Conservation (phyloP, 2,888 invertebrate genomes). For the Ectemnius lituratus region DNA sequence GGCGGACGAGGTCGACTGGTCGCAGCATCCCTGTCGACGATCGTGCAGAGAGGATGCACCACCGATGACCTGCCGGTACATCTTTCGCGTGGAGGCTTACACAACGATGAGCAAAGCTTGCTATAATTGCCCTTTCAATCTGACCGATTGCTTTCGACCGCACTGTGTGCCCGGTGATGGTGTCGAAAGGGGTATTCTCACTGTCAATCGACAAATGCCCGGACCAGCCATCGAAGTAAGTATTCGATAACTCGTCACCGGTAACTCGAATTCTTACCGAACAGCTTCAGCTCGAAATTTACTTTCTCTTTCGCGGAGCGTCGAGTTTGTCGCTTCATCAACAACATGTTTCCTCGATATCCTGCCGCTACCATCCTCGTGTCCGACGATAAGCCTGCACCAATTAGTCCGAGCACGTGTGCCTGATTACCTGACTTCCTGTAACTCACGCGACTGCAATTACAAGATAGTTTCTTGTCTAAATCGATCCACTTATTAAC, state of each 20-base stretch:
- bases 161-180: slow-evolving; percentile 94
- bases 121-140: slow-evolving; percentile 87
- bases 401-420: background rate
- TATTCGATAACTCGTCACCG: background rate
- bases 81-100: slow-evolving; percentile 89
- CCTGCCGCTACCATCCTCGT: background rate
- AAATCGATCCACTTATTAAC: too few relatives aligned
- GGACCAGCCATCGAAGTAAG: slow-evolving; percentile 90
- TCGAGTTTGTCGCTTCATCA: too few relatives aligned
- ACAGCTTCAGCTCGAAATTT: background rate
- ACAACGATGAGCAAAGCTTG: slow-evolving; percentile 94
- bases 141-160: slow-evolving; percentile 85
- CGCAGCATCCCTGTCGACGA: slow-evolving; percentile 82
- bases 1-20: slow-evolving; percentile 48
- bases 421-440: background rate
- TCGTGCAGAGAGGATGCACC: slow-evolving; percentile 81
- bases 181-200: slow-evolving; percentile 85
- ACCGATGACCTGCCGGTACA: slow-evolving; percentile 85
- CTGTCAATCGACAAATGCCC: slow-evolving; percentile 92
- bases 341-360: background rate
- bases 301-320: too few relatives aligned
- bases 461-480: background rate
- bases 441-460: background rate
- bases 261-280: slow-evolving; percentile 2
- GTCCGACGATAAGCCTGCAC: background rate